Conservation (phyloP, 1,140 invertebrate species). For the Maconellicoccus hirsutus region DNA sequence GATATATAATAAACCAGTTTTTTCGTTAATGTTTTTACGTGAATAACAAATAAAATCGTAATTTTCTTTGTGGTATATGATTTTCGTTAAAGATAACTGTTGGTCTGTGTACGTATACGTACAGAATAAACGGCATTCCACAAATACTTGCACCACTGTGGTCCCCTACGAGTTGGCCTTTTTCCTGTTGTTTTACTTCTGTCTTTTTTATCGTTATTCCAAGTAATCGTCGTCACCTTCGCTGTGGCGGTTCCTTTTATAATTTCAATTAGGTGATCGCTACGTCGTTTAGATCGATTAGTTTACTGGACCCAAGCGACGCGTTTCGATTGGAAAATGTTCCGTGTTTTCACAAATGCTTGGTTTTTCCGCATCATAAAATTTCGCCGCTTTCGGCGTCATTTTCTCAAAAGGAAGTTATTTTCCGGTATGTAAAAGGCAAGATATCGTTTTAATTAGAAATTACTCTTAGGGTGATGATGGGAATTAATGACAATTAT, state of each 20-base stretch:
- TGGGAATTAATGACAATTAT: slow-evolving; percentile 2
- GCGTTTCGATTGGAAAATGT: too few species aligned
- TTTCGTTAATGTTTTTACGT: slow-evolving; percentile 9
- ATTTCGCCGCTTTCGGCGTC: too few species aligned
- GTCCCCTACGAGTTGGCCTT: neutral
- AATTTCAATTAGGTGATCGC: too few species aligned
- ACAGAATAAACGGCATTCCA: neutral
- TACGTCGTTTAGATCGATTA: too few species aligned
- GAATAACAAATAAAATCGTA: slow-evolving; percentile 9
- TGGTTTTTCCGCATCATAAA: too few species aligned
- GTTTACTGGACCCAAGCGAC: too few species aligned
- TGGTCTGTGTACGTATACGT: neutral
- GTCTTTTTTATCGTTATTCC: neutral
- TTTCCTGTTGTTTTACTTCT: neutral
- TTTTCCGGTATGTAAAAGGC: neutral
- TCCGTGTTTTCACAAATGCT: too few species aligned
- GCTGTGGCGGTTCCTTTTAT: neutral
- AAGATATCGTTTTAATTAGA: slow-evolving; percentile 1
- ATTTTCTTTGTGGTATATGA: slow-evolving; percentile 9
- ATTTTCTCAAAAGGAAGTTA: neutral
- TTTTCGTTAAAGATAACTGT: slow-evolving; percentile 1
- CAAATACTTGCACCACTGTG: neutral
- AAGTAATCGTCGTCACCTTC: neutral
- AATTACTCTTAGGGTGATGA: slow-evolving; percentile 8
- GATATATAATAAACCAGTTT: neutral